Base-by-base conservation (phyloP, 2,888 invertebrate genomes). In the Pyrochroa serraticornis region DNA sequence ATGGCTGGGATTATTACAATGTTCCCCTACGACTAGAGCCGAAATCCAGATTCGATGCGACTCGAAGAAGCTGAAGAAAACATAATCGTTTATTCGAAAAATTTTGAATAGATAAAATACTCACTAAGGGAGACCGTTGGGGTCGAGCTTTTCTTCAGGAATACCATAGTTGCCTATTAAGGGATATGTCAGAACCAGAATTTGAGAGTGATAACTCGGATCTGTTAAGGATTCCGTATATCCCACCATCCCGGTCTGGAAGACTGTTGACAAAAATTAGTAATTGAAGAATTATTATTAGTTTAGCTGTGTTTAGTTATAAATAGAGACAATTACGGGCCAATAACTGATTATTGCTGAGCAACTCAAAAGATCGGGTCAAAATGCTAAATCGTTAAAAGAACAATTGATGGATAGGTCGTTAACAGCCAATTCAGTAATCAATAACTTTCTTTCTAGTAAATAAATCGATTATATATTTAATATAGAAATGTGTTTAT, bases 201-300 rank as follows among this genome's bases (percentile, higher is more conserved):
- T 88, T 82, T 99, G 99, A 0, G 90, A 86, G 67, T 91, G 91
- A 79, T 99, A 99, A 0, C 97, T 98, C 2, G 99, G 99, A 81
- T 99, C 99, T 3, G 98, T 98, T 74, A 99, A 82, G 0, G 99
- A 97, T 81, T 99, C 99, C 0, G 95, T 91, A 79, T 99, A 99
- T 6, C 99, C 99, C 8, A 99, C 98, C 97, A 99, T 98, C 49
- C 99, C 99, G 65, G 97, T 97, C 84, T 97, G 96, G 77, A 97
- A 97, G 30, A 95, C 95, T 95, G 76, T 39, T 82, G 80, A 68
- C 66, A 64, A 22, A 22, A 22, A 22, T 3, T 22, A 22, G 5
- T 22, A n/a, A 22, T 22, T 22, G 22, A 22, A 22, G 22, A n/a
- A n/a, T n/a, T n/a, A n/a, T n/a, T n/a, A n/a, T n/a, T n/a, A n/a